These are phyloP conservation scores for Rallus limicola DNA, from an alignment of 2,113 vertebrate species.

Conservation along the genomic window DNA sequence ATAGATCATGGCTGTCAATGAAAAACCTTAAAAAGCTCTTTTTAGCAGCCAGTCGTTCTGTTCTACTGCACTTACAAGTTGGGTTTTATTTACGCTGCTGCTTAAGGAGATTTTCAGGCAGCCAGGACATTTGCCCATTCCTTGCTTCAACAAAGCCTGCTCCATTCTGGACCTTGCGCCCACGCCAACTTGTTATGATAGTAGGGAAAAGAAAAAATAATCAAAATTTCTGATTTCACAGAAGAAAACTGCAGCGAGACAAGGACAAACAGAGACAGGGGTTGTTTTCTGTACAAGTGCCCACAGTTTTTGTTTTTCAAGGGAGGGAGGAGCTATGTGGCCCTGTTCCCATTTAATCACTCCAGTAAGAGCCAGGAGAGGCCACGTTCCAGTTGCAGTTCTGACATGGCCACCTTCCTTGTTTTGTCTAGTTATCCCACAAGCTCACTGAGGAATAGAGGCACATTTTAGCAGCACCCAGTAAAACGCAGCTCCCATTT, in stretches of 20 bases:
- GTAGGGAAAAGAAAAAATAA: too few species aligned
- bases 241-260: not conserved
- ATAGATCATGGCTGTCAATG: not conserved
- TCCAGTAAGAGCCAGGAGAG: slow-evolving; percentile 17
- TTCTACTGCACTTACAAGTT: not conserved
- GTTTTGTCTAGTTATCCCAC: not conserved
- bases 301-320: slow-evolving; percentile 50
- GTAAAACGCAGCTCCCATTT: not conserved
- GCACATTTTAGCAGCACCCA: not conserved
- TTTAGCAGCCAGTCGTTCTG: not conserved
- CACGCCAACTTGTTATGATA: not conserved
- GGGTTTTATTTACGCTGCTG: not conserved
- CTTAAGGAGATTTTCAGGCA: not conserved
- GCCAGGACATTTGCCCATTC: not conserved
- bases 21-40: not conserved
- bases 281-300: slow-evolving; percentile 34
- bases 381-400: slow-evolving; percentile 26
- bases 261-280: not conserved
- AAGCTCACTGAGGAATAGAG: not conserved
- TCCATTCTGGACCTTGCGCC: not conserved
- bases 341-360: slow-evolving; percentile 47
- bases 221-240: not conserved
- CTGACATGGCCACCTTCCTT: not conserved
- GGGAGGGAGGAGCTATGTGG: slow-evolving; percentile 46
- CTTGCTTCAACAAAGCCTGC: not conserved